Evolutionary conservation across 1,140 invertebrate genomes (phyloP), one percentile per base, ranked within the genome.

Genomic region (Hetaerina americana): DNA sequence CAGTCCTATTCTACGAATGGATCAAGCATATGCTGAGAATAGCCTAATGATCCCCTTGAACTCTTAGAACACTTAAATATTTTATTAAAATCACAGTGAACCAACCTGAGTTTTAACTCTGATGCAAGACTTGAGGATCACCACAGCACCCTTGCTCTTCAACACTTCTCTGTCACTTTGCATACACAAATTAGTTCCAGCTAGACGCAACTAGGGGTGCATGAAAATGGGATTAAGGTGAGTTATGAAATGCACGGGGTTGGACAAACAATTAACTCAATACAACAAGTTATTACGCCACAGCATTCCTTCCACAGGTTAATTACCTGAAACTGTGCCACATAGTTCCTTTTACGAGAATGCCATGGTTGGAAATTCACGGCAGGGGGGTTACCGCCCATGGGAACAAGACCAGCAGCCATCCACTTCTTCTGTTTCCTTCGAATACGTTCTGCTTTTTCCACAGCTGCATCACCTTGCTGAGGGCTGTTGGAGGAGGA

Each of bases 361-460:
- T 93, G 89, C 91, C 92, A 93, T 0, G 90, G 90, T 77, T 92
- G 90, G 72, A 87, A 88, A 69, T 86, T 84, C 73, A 87, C 87
- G 73, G 86, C 74, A 71, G 71, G 73, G 24, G 26, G 28, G 10
- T 66, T 70, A 68, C 15, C 15, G 22, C 15, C 40, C 22, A 10
- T 1, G 22, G 15, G 15, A 57, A 12, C 15, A 3, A 18, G 40
- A 12, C 40, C 22, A n/a, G 15, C 22, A 18, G 40, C 40, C 2
- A 57, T n/a, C 40, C 40, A 57, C 40, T 57, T 57, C 40, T 57
- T 57, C 15, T 57, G 40, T n/a, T 49, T 73, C 72, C 40, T 57
- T 82, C 84, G 3, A 85, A 74, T 12, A 81, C 82, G 0, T 85
- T 80, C 80, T 86, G 84, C 76, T 89, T 89, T 76, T 87, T 85